phyloP scores from a whole-genome alignment of 2,797 vertebrate species.

The Enteromius viviparus region DNA sequence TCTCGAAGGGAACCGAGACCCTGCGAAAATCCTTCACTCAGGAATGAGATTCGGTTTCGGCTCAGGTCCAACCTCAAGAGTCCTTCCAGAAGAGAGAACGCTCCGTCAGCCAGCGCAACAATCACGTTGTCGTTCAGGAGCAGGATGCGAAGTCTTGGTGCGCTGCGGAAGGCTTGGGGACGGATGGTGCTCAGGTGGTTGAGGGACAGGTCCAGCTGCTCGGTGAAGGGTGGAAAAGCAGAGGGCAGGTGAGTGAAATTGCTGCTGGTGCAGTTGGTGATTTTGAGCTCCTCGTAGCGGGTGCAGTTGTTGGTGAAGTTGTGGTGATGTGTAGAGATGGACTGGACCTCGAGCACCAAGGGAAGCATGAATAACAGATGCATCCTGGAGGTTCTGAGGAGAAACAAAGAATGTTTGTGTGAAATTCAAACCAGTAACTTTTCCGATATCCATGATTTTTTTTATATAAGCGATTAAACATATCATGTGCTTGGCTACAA shows the following conservation, averaged over 20 bases:
- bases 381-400: slow-evolving; percentile 46
- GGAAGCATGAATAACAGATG: slow-evolving; percentile 44
- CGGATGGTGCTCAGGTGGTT: slow-evolving; percentile 75
- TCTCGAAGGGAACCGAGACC: slow-evolving; percentile 76
- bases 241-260: slow-evolving; percentile 64
- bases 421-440: not conserved
- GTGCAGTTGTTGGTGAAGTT: slow-evolving; percentile 68
- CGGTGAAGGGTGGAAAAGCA: slow-evolving; percentile 69
- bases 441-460: not conserved
- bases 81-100: slow-evolving; percentile 75
- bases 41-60: slow-evolving; percentile 73
- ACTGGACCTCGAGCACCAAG: slow-evolving; percentile 15
- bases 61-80: slow-evolving; percentile 82
- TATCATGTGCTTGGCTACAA: not conserved
- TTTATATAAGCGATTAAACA: not conserved
- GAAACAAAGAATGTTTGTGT: not conserved
- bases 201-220: slow-evolving; percentile 79
- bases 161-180: slow-evolving; percentile 60
- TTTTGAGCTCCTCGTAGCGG: slow-evolving; percentile 71
- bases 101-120: slow-evolving; percentile 66
- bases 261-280: slow-evolving; percentile 75
- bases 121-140: slow-evolving; percentile 80
- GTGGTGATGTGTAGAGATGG: slow-evolving; percentile 32
- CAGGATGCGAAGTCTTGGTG: slow-evolving; percentile 75
- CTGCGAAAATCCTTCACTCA: slow-evolving; percentile 74